These are phyloP conservation scores for Sander vitreus DNA, from an alignment of 2,113 vertebrate species.

Conservation along the genomic window DNA sequence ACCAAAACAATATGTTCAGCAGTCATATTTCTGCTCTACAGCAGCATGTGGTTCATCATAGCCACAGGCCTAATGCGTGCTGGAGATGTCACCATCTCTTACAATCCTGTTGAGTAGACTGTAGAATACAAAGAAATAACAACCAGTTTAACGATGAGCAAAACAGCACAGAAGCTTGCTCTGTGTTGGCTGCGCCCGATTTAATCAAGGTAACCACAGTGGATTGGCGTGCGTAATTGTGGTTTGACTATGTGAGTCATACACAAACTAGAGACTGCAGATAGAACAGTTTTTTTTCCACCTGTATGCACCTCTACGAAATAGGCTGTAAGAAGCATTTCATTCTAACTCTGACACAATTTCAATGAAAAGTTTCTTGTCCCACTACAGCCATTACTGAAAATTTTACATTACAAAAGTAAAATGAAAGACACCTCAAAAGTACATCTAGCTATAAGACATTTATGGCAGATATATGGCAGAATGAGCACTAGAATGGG, in stretches of 20 bases:
- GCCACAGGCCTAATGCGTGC: not conserved
- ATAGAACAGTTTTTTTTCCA: not conserved
- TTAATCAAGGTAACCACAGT: not conserved
- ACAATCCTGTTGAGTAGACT: not conserved
- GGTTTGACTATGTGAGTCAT: not conserved
- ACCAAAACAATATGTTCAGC: not conserved
- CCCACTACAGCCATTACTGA: not conserved
- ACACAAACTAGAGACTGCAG: not conserved
- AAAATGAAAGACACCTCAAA: constrained; percentile 14
- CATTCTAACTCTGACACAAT: not conserved
- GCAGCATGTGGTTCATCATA: not conserved
- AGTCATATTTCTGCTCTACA: not conserved
- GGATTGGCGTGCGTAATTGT: not conserved
- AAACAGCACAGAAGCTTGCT: not conserved
- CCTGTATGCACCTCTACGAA: not conserved
- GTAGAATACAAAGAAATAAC: not conserved
- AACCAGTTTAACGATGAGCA: not conserved
- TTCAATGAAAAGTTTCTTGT: not conserved
- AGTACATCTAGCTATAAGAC: constrained; percentile 7
- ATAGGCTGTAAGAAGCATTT: not conserved
- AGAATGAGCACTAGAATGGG: not conserved
- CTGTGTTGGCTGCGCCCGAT: not conserved
- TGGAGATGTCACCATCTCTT: not conserved
- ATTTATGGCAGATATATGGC: not conserved
- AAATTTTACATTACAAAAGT: not conserved